Evolutionary conservation across 2,797 vertebrate genomes (phyloP).

Genomic region (Gambusia yucatana): DNA sequence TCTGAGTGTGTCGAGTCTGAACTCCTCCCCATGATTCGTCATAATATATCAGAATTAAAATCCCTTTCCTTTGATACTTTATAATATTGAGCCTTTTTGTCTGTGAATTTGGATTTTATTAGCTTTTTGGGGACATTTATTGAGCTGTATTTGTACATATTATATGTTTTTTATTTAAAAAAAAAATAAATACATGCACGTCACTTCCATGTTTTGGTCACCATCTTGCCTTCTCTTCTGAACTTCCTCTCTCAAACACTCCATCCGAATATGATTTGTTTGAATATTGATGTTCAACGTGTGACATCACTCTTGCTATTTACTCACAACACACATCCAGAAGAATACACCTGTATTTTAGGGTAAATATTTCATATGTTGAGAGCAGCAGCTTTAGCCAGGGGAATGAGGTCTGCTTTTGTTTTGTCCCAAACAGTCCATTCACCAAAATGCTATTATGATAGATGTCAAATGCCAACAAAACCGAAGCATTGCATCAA

Average conservation of each 20-base stretch:
- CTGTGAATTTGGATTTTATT: slow-evolving; percentile 6
- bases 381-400: slow-evolving; percentile 50
- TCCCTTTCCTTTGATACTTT: slow-evolving; percentile 1
- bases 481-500: slow-evolving; percentile 39
- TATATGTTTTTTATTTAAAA: not conserved
- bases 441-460: slow-evolving; percentile 36
- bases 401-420: slow-evolving; percentile 21
- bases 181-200: not conserved
- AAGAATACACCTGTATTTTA: slow-evolving; percentile 9
- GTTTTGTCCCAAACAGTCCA: slow-evolving; percentile 39
- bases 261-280: slow-evolving; percentile 48
- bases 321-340: slow-evolving; percentile 33
- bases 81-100: not conserved
- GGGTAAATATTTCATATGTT: slow-evolving; percentile 46
- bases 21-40: not conserved
- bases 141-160: not conserved
- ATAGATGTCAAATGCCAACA: slow-evolving; percentile 26
- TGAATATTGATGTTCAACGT: slow-evolving; percentile 76
- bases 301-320: slow-evolving; percentile 62
- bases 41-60: not conserved
- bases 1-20: not conserved
- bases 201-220: not conserved
- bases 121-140: not conserved
- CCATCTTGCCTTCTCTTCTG: slow-evolving; percentile 16
- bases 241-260: slow-evolving; percentile 33